A percentile compares a stretch with the other conserved stretches of the same genome.
These are phyloP conservation scores for Cotesia glomerata DNA, from an alignment of 1,140 invertebrate species.

Conservation along the genomic window DNA sequence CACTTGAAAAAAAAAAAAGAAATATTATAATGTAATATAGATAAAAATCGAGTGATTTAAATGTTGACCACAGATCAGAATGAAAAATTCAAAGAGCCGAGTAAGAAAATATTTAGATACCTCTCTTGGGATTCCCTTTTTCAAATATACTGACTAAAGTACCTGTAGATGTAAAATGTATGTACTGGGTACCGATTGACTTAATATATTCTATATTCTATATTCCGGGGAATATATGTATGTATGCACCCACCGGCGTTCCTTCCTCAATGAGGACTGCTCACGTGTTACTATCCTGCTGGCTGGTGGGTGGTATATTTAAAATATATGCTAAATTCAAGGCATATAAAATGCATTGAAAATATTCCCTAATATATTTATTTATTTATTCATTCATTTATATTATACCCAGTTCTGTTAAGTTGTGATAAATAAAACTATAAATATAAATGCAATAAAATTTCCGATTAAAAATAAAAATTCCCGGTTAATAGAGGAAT, in stretches of 20 bases:
- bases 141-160: conserved; percentile 25
- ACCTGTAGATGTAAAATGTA: neutral
- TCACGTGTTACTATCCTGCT: neutral
- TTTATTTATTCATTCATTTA: no score
- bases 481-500: neutral
- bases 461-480: neutral
- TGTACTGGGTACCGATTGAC: conserved; percentile 7
- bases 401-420: no score
- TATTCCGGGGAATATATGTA: conserved; percentile 17
- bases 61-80: conserved; percentile 50
- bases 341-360: no score
- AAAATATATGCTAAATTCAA: no score
- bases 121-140: conserved; percentile 23
- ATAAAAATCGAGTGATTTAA: conserved; percentile 51
- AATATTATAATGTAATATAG: conserved; percentile 38
- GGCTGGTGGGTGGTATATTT: neutral
- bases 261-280: neutral
- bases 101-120: conserved; percentile 48
- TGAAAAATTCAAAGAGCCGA: conserved; percentile 52
- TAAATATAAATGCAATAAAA: no score
- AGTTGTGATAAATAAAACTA: no score
- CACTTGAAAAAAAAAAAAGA: neutral
- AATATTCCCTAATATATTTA: no score
- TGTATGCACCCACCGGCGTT: conserved; percentile 6
- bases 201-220: conserved; percentile 8